Evolutionary conservation across 2,797 vertebrate species (phyloP).

Genomic region (Glyptemys insculpta): DNA sequence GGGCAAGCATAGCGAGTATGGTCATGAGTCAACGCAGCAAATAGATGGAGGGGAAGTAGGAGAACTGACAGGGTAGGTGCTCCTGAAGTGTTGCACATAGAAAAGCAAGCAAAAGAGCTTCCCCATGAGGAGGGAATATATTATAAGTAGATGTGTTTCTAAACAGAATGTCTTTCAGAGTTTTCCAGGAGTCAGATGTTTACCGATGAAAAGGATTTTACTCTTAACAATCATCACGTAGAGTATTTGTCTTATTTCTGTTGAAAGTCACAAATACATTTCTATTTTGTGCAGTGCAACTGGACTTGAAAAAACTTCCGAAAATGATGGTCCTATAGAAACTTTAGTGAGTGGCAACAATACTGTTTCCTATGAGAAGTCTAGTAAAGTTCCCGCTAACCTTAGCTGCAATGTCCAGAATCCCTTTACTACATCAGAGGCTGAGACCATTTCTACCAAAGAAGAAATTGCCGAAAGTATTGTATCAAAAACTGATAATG

Average conservation of each 20-base stretch:
- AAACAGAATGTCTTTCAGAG: not conserved
- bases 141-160: not conserved
- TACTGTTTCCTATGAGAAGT: constrained; percentile 39
- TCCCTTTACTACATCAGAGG: constrained; percentile 15
- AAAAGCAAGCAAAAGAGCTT: not conserved
- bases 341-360: not conserved
- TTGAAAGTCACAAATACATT: not conserved
- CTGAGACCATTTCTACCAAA: constrained; percentile 69
- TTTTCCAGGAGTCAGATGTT: not conserved
- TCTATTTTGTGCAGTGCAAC: constrained; percentile 65
- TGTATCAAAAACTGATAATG: constrained; percentile 38
- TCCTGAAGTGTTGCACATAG: not conserved
- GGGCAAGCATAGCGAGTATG: accelerated
- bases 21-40: not conserved
- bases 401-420: constrained; percentile 48
- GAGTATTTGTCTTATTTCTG: not conserved
- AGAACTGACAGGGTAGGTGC: not conserved
- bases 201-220: not conserved
- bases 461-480: constrained; percentile 61
- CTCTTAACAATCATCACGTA: not conserved
- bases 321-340: constrained; percentile 24
- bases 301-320: constrained; percentile 48
- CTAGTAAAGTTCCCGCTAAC: constrained; percentile 14
- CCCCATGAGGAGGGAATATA: not conserved
- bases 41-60: not conserved